phyloP scores from a whole-genome alignment of 2,113 vertebrate species.

The Trichomycterus rosablanca region DNA sequence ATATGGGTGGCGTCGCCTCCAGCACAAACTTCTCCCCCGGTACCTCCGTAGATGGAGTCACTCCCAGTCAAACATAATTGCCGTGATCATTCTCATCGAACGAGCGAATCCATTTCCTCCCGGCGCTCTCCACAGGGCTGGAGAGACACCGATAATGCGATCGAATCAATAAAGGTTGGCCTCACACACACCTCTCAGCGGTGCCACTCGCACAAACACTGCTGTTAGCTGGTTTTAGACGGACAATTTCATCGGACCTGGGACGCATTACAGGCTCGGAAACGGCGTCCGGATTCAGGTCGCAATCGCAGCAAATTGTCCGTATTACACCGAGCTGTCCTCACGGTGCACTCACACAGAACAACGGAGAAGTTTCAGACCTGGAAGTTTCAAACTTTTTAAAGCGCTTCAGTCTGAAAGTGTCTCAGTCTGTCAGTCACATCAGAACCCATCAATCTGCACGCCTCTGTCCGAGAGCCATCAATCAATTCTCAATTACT shows the following conservation, averaged over 20 bases:
- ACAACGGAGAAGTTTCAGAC: too few species aligned
- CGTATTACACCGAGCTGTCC: too few species aligned
- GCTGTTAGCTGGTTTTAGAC: slow-evolving; percentile 19
- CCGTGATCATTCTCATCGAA: slow-evolving; percentile 51
- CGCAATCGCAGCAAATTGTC: background rate
- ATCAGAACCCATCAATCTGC: slow-evolving; percentile 46
- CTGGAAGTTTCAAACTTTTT: background rate
- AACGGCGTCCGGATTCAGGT: background rate
- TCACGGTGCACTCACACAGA: too few species aligned
- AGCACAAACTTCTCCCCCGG: background rate
- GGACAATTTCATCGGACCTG: background rate
- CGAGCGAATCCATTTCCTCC: slow-evolving; percentile 46
- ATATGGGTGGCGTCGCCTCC: background rate
- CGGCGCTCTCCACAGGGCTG: slow-evolving; percentile 31
- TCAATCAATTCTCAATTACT: slow-evolving; percentile 69
- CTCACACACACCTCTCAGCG: slow-evolving; percentile 36
- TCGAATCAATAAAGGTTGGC: slow-evolving; percentile 55
- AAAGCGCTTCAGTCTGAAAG: background rate
- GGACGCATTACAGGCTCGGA: background rate
- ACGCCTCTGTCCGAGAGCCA: slow-evolving; percentile 49
- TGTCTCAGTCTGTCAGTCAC: slow-evolving; percentile 42
- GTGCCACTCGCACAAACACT: slow-evolving; percentile 21
- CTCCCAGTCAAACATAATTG: slow-evolving; percentile 43
- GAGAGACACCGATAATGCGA: slow-evolving; percentile 51
- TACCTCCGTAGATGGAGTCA: slow-evolving; percentile 15